Percentiles rank a stretch among this genome's conserved stretches.
These are phyloP conservation scores for Scaptomyza cyrtandrae DNA, from an alignment of 2,888 invertebrate genomes.

Conservation along the genomic window DNA sequence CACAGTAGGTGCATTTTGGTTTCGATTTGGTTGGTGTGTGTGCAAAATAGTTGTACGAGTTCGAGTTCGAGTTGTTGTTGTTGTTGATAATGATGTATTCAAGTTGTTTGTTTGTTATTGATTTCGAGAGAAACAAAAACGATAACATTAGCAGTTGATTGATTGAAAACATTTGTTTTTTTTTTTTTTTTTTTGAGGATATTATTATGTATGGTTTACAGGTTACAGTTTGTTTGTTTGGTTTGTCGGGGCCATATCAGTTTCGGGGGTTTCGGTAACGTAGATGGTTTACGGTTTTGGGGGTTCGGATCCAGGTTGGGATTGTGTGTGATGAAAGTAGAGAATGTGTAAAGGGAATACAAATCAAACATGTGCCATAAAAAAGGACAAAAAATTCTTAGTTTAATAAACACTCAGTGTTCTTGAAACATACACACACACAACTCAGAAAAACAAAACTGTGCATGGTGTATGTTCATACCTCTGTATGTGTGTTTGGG, in stretches of 20 bases:
- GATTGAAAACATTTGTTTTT: slow-evolving; percentile 41
- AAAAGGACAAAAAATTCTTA: slow-evolving; percentile 16
- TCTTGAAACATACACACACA: slow-evolving; percentile 7
- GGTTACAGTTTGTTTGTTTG: slow-evolving; percentile 16
- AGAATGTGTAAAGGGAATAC: slow-evolving; percentile 64
- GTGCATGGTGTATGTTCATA: slow-evolving; percentile 8
- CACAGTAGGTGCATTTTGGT: slow-evolving; percentile 50
- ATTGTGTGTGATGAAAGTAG: slow-evolving; percentile 48
- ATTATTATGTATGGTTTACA: slow-evolving; percentile 16
- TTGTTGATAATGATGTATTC: slow-evolving; percentile 23
- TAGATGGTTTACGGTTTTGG: slow-evolving; percentile 4
- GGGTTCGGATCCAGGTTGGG: slow-evolving; percentile 12
- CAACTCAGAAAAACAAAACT: slow-evolving; percentile 7
- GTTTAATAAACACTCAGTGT: not conserved
- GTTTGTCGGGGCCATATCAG: slow-evolving; percentile 16
- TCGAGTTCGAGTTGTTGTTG: slow-evolving; percentile 26
- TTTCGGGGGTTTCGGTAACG: too few species aligned
- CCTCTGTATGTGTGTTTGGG: too few species aligned
- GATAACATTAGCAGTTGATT: slow-evolving; percentile 70
- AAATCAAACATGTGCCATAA: slow-evolving; percentile 68
- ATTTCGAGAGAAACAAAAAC: slow-evolving; percentile 64
- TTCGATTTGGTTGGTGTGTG: slow-evolving; percentile 37
- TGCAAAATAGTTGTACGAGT: slow-evolving; percentile 42
- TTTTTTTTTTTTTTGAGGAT: not conserved
- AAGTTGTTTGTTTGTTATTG: slow-evolving; percentile 55